Conservation (phyloP, 2,797 vertebrate genomes). For the Ispidina lecontei region DNA sequence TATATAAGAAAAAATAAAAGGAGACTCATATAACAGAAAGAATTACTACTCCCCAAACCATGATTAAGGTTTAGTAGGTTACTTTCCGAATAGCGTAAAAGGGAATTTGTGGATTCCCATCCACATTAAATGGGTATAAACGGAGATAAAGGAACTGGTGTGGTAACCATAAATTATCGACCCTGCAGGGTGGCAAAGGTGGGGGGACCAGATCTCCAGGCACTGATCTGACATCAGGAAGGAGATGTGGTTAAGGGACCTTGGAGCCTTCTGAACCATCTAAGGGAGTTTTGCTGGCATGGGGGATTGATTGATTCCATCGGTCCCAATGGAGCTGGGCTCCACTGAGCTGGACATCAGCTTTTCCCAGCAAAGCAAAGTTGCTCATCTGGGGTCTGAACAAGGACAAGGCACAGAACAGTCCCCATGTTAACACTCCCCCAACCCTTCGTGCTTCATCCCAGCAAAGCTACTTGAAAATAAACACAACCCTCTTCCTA, state of each 20-base stretch:
- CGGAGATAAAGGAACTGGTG: conserved; percentile 56
- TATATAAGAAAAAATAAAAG: conserved; percentile 52
- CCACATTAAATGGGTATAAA: conserved; percentile 68
- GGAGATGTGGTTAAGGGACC: neutral
- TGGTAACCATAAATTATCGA: conserved; percentile 49
- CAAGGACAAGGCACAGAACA: neutral
- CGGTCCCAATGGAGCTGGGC: neutral
- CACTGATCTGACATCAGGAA: neutral
- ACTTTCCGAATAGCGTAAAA: conserved; percentile 68
- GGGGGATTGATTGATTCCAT: no score
- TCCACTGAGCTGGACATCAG: neutral
- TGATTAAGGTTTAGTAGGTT: conserved; percentile 78
- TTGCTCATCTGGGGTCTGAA: neutral
- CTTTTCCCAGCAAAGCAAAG: neutral
- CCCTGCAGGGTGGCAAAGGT: neutral
- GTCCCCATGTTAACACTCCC: neutral
- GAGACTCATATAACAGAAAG: conserved; percentile 63
- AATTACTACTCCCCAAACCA: conserved; percentile 74
- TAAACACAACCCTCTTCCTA: neutral
- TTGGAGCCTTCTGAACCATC: neutral
- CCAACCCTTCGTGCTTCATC: neutral
- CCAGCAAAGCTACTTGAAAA: neutral
- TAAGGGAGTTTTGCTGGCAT: neutral
- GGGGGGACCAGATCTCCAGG: neutral
- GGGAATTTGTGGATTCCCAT: conserved; percentile 75